These are phyloP conservation scores for Geopemphigus sp. DNA, from an alignment of 1,140 invertebrate genomes.

Conservation along the genomic window DNA sequence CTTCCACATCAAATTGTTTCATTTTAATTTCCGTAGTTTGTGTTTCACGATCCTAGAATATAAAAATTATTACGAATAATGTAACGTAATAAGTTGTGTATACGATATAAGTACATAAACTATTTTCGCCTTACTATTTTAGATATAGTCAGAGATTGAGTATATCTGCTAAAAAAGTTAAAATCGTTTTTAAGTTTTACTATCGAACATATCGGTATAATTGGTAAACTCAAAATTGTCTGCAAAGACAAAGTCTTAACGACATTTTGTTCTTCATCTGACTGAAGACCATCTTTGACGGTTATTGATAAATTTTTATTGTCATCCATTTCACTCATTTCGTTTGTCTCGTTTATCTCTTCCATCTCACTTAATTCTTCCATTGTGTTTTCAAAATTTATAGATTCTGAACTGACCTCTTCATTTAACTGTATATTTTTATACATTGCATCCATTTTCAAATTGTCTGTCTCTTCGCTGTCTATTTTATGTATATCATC, in stretches of 20 bases:
- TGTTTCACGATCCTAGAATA: background rate
- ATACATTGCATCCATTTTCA: too few relatives aligned
- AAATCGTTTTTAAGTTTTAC: conserved; percentile 77
- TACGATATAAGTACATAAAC: background rate
- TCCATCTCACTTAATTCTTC: background rate
- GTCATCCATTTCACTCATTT: conserved; percentile 15
- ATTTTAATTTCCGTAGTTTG: background rate
- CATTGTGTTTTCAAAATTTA: too few relatives aligned
- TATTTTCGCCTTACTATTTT: conserved; percentile 57
- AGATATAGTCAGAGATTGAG: conserved; percentile 80
- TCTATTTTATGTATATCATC: background rate
- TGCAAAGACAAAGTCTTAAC: conserved; percentile 52
- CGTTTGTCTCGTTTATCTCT: conserved; percentile 2
- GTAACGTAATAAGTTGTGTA: background rate
- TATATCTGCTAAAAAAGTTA: conserved; percentile 87
- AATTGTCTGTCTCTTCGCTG: too few relatives aligned
- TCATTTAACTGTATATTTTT: too few relatives aligned
- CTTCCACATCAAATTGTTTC: background rate
- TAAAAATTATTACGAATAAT: background rate
- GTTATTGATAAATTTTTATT: background rate
- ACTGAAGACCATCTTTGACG: background rate
- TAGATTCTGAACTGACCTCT: too few relatives aligned
- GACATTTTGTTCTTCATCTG: conserved; percentile 3
- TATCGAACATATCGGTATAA: conserved; percentile 52
- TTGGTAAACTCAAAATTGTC: conserved; percentile 54